Conservation (phyloP, 2,113 vertebrate species). For the Pituophis catenifer region DNA sequence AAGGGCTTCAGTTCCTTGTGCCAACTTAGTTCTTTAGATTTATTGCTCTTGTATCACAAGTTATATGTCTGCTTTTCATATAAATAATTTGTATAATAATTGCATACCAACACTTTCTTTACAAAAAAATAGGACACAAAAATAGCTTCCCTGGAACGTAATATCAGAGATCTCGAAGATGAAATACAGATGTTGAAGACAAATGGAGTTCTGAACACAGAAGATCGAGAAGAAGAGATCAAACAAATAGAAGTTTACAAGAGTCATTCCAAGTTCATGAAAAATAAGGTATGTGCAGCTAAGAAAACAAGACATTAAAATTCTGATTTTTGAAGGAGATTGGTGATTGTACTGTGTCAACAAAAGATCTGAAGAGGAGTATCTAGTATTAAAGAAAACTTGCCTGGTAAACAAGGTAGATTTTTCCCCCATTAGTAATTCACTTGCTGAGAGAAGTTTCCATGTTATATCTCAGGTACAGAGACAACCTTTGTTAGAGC, state of each 20-base stretch:
- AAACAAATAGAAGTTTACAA: slow-evolving; percentile 99
- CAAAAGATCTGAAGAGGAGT: background rate
- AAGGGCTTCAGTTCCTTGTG: slow-evolving; percentile 10
- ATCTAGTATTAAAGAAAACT: background rate
- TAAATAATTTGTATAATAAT: background rate
- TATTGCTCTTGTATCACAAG: background rate
- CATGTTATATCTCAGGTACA: background rate
- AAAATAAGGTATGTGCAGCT: slow-evolving; percentile 86
- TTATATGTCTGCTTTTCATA: background rate
- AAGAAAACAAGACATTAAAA: slow-evolving; percentile 26
- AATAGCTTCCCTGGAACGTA: slow-evolving; percentile 96
- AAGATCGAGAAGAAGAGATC: slow-evolving; percentile 97
- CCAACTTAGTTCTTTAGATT: background rate
- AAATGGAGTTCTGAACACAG: slow-evolving; percentile 90
- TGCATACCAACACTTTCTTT: slow-evolving; percentile 23
- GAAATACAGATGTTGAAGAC: slow-evolving; percentile 99
- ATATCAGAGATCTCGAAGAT: slow-evolving; percentile 98
- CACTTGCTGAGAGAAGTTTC: background rate
- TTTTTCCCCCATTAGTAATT: background rate
- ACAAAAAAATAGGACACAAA: slow-evolving; percentile 88
- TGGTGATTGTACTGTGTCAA: background rate
- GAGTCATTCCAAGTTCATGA: slow-evolving; percentile 99
- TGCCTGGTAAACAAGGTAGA: background rate
- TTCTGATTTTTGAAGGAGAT: background rate
- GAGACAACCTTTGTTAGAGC: background rate